Evolutionary conservation across 2,888 invertebrate species (phyloP), one percentile per base, ranked within the genome.

Genomic region (Merodon equestris): DNA sequence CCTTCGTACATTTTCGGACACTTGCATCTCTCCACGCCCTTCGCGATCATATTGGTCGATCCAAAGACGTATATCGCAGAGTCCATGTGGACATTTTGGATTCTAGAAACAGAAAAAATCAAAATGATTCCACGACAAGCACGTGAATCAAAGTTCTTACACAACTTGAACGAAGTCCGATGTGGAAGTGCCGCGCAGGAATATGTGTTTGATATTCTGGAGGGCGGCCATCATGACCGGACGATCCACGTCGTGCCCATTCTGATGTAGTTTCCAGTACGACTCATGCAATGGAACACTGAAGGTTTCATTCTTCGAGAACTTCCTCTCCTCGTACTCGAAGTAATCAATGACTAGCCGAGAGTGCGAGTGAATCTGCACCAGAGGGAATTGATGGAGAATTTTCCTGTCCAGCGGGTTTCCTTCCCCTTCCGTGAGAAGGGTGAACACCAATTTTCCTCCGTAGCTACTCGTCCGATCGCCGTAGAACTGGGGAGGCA

Each of bases 401-500:
- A 93, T 90, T 3, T 89, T 88, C 0, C 90, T 88, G 36, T 92
- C 91, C 15, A 92, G 90, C 38, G 91, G 90, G 0, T 91, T 90
- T 0, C 91, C 91, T 10, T 88, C 88, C 3, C 92, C 92, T 48
- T 93, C 93, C 81, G 93, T 93, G 60, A 94, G 91, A 0, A 94
- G 92, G 0, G 91, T 91, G 87, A 97, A 97, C 81, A 94, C 91
- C 53, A 99, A 89, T 81, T 93, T 93, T 3, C 98, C 98, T 19
- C 97, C 97, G 88, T 99, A 99, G 17, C 97, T 97, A 77, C 94
- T 91, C 13, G 96, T 93, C 87, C 94, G 90, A 89, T 99, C 99
- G 0, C 96, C 97, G 12, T 94, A 91, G 88, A 97, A 96, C 61
- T 92, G 91, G 9, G 91, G 90, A 0, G 97, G 96, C 13, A 99